Base-by-base conservation (phyloP, 2,113 vertebrate species). In the Clupea harengus region DNA sequence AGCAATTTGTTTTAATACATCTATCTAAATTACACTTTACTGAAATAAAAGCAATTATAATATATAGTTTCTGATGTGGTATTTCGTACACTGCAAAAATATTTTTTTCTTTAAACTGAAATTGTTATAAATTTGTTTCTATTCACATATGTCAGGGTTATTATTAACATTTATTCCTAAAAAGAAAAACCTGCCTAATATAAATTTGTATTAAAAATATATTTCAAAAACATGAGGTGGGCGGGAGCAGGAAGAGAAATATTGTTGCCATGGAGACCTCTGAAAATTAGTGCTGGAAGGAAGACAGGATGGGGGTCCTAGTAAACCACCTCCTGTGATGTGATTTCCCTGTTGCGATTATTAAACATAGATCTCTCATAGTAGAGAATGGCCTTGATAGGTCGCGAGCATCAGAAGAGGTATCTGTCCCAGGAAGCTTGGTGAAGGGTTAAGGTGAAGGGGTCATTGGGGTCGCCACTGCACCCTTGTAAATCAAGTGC, bases 71-170 rank as follows among this genome's bases (percentile, higher is more conserved):
- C 64, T 86, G 87, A 92, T 92, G 91, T 94, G 93, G 93, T 94
- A 94, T 94, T 94, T 95, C 93, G 93, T 95, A 96, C 95, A 95
- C 95, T 94, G 94, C 95, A 95, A 95, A 93, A 95, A 95, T 92
- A 95, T 93, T 94, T 91, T 88, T 86, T 90, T 91, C 90, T 88
- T 92, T 89, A 78, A 88, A 90, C 89, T 89, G 88, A 90, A 90
- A 87, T 90, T 91, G 47, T 90, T 86, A 88, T 90, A 84, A 57
- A 60, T 81, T 91, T 89, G 89, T 89, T 91, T 88, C 91, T 93
- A 92, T 96, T 96, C 95, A 96, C 95, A 96, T 96, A 94, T 96
- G 92, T 94, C 95, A 95, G 95, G 95, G 95, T 94, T 92, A 92
- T 92, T 89, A 91, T 93, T 88, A 93, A 91, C 88, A 93, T 90